These are phyloP conservation scores for Drosophila hawaiiensis DNA, from an alignment of 2,888 invertebrate genomes.

Conservation along the genomic window DNA sequence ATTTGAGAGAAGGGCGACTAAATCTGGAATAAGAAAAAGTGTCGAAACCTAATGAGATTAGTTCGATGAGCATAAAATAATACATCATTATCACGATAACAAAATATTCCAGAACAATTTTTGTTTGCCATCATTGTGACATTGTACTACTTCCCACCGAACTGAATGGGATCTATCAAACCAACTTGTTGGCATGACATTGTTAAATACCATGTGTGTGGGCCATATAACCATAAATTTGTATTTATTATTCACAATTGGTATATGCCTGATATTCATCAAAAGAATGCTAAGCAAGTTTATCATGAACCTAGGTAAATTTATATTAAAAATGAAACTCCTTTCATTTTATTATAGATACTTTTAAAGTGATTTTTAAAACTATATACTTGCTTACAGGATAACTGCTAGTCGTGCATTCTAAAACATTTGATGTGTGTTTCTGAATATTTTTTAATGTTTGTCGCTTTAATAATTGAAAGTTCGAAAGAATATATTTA, in stretches of 20 bases:
- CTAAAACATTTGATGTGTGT: background rate
- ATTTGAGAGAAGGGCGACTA: background rate
- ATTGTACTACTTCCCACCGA: background rate
- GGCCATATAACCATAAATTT: conserved; percentile 63
- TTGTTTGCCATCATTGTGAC: conserved; percentile 11
- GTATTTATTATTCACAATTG: conserved; percentile 40
- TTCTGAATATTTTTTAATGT: background rate
- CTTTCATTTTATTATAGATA: background rate
- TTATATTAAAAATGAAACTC: background rate
- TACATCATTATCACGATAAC: conserved; percentile 14
- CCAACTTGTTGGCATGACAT: conserved; percentile 25
- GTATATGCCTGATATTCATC: conserved; percentile 5
- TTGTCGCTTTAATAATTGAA: background rate
- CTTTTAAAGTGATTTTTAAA: background rate
- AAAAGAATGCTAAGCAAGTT: background rate
- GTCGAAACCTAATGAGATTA: background rate
- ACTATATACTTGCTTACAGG: background rate
- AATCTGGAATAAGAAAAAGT: background rate
- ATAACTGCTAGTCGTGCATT: background rate
- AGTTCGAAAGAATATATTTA: conserved; percentile 8
- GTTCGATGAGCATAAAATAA: background rate
- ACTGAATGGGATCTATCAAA: conserved; percentile 20
- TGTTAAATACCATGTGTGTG: conserved; percentile 39
- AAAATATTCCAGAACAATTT: background rate
- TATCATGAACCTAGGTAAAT: background rate